Evolutionary conservation across 2,888 invertebrate species (phyloP), one percentile per base, ranked within the genome.

Genomic region (Leucophenga maculata): DNA sequence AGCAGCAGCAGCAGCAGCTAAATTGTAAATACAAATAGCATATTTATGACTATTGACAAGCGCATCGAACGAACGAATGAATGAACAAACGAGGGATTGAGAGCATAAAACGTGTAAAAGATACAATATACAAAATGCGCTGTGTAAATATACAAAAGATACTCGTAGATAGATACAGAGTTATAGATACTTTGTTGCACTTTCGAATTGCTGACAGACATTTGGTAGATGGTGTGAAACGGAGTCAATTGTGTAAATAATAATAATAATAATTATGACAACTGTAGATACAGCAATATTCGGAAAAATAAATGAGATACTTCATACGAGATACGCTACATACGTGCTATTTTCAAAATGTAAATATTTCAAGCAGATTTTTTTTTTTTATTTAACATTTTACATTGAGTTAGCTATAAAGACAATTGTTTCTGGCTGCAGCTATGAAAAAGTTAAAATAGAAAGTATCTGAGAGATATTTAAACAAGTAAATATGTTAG

Each of bases 191-290:
- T n/a, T 16, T 50, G 18, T 13, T 50, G 48, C 14, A 13, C n/a
- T 50, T 6, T 54, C 18, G 18, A 50, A 18, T 9, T 50, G 22
- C n/a, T 48, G 26, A 22, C 52, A 55, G 55, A 55, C 22, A 22
- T 50, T 32, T 32, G 31, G 32, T 39, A 14, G 14, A 22, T 55
- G 1, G 82, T 80, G 80, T 80, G 79, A 80, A 80, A 80, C n/a
- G n/a, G 80, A 80, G 80, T 80, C 82, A 80, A 82, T 78, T 80
- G 82, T 80, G 80, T 82, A 80, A 80, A 80, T 82, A 82, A 78
- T 78, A 79, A 79, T 77, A 73, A 72, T 78, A 39, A 39, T 77
- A 73, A 72, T 78, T 18, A 39, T 32, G 48, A 16, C 65, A 68
- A 26, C 68, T 65, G 20, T 20, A 48, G 11, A 59, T 26, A 22